Conservation (phyloP, 2,113 vertebrate genomes). For the human region GRCh38 chr13:30974501-30975000, state of each 20-base stretch:
- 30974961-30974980: neutral
- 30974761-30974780: neutral
- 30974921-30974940: neutral
- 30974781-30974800: neutral
- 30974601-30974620: neutral
- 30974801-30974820: neutral
- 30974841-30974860: conserved; percentile 71
- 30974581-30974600: neutral
- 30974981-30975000: neutral
- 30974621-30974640: neutral
- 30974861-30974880: conserved; percentile 57
- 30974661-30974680: neutral
- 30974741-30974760: neutral
- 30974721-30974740: neutral
- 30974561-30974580: neutral
- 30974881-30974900: neutral
- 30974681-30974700: neutral
- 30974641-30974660: neutral
- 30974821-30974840: conserved; percentile 13
- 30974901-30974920: neutral
- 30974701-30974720: neutral
- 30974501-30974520: neutral
- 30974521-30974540: neutral
- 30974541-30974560: neutral
- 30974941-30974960: neutral